Base-by-base conservation (phyloP, 2,888 invertebrate species). In the Drosophila neotestacea region DNA sequence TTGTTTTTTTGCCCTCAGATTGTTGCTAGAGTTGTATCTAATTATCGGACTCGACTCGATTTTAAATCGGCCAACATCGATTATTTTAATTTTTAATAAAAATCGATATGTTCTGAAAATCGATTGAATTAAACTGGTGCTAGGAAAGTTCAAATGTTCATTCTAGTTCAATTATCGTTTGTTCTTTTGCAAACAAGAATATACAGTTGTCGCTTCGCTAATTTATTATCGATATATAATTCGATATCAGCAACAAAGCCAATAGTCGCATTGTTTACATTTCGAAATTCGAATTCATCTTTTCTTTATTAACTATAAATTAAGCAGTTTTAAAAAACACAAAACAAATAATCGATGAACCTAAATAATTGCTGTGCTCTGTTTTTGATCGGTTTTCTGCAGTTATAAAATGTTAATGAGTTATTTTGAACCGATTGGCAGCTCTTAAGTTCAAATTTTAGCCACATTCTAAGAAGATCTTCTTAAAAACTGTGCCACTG, bases 1-100 rank as follows among this genome's bases (percentile, higher is more conserved):
- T 55, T 62, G 65, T 65, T 65, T 65, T 59, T 65, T 65, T 65
- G 65, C 60, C 36, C 46, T 60, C 16, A 38, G 51, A 59, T 59
- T 50, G 16, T 1, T 22, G 22, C 22, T 22, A 22, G 22, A 22
- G 22, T 22, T 22, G 22, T 22, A 22, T 22, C 22, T 22, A 22
- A 22, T 3, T 22, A 2, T 3, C 22, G 22, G 22, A 22, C 2
- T 22, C 22, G 2, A 22, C 2, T 22, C 22, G 22, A 22, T 22
- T 22, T 22, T 22, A 22, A 22, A 22, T 22, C 22, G 22, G 22
- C 22, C 22, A 22, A 2, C 2, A 22, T 22, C 22, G 22, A 22
- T 22, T 22, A 1, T 22, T 22, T 22, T 22, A 22, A 2, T 22
- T 22, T 1, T 22, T 22, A 22, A 22, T 22, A 22, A 22, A 1